Evolutionary conservation across 1,140 invertebrate species (phyloP).

Genomic region (Orussus abietinus): DNA sequence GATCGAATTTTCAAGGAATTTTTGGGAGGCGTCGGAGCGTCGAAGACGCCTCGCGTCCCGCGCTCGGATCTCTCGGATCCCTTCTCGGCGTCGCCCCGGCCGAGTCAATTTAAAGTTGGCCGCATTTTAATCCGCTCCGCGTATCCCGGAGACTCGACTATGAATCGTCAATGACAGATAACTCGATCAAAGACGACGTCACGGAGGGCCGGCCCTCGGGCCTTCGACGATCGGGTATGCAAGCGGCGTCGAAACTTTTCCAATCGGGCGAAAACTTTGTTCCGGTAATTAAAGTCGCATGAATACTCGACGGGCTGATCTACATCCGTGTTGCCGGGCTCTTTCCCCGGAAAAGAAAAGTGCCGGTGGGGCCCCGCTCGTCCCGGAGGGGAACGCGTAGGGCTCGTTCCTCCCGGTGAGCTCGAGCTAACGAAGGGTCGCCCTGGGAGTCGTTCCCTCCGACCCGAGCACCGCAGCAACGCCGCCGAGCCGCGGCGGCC

Average conservation of each 20-base stretch:
- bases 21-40: no score
- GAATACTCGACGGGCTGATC: constrained; percentile 50
- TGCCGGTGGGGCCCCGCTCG: background rate
- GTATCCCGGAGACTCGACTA: constrained; percentile 17
- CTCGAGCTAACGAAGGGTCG: constrained; percentile 37
- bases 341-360: constrained; percentile 5
- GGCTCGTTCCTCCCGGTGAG: constrained; percentile 12
- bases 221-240: constrained; percentile 41
- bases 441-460: constrained; percentile 39
- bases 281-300: constrained; percentile 51
- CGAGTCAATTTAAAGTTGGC: constrained; percentile 36
- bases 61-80: no score
- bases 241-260: constrained; percentile 50
- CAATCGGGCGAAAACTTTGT: constrained; percentile 51
- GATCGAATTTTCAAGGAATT: no score
- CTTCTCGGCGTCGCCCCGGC: no score
- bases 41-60: no score
- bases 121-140: constrained; percentile 29
- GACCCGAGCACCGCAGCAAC: constrained; percentile 31
- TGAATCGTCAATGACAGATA: constrained; percentile 39
- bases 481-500: constrained; percentile 4
- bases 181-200: constrained; percentile 29
- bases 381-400: constrained; percentile 11
- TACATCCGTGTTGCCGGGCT: constrained; percentile 37
- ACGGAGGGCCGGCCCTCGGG: background rate